Evolutionary conservation across 2,888 invertebrate species (phyloP), one percentile per base, ranked within the genome.

Genomic region (Hydrotaea cyrtoneurina): DNA sequence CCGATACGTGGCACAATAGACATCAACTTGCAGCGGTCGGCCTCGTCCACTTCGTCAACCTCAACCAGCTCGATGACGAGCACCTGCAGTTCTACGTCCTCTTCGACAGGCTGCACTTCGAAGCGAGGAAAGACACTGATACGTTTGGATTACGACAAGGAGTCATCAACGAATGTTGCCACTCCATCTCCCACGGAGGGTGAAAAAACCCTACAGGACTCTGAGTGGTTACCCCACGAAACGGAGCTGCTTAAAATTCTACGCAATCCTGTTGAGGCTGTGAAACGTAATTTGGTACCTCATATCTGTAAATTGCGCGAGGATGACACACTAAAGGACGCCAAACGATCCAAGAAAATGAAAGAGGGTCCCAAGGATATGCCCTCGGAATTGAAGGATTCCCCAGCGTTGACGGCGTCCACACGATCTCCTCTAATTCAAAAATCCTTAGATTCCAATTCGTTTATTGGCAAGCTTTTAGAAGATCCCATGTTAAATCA

Each of bases 251-350:
- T 93, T 72, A 93, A 94, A 86, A 93, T 95, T 85, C 90, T 96
- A 55, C 93, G 93, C 86, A 95, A 96, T 92, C 96, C 96, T 0
- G 96, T 96, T 10, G 96, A 96, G 93, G 96, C 96, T 17, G 95
- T 96, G 3, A 94, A 94, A 89, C 93, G 95, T 87, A 96, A 96
- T 91, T 93, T 96, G 86, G 95, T 96, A 88, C 96, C 96, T 62
- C 96, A 96, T 90, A 95, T 96, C 75, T 96, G 96, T 92, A 96
- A 96, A 36, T 95, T 95, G 91, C 89, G 92, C 87, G 93, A 93
- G 85, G 88, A 53, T 0, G 88, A 76, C n/a, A 82, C 87, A 0
- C 31, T 80, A 3, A 74, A 75, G 89, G 91, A 76, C 59, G 53
- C 74, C 0, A 86, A 78, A 7, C 84, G 93, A 89, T 89, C 92